Base-by-base conservation (phyloP, 1,140 invertebrate species). In the Caenorhabditis briggsae region DNA sequence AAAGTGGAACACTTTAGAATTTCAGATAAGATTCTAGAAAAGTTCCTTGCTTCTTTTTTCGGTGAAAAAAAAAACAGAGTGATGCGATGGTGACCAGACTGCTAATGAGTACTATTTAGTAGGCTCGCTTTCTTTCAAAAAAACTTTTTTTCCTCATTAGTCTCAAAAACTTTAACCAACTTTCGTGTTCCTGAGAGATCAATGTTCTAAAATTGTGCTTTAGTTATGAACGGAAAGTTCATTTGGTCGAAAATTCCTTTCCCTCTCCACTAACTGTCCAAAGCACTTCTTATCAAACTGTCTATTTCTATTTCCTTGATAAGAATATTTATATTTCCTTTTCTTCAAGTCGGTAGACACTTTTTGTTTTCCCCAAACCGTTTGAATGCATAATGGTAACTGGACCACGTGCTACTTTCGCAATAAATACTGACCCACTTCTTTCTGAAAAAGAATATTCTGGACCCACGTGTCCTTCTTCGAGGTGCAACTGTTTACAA, bases 391-490 rank as follows among this genome's bases (percentile, higher is more conserved):
- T 70, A 70, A 70, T 78, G 70, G 8, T 12, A 14, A 78, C 12
- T 78, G 43, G 33, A 78, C 70, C 70, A 50, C 70, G 70, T 78
- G 70, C 33, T 46, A 11, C n/a, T 78, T 78, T 78, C 70, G 70
- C 46, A 78, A 78, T 70, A 70, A 70, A 70, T 6, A 70, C 33
- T 55, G 58, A 59, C 58, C 58, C 16, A 14, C 20, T 59, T 8
- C 56, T 59, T 59, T 59, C n/a, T 20, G 56, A 18, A 59, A 41
- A 6, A 65, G 61, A 20, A 59, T 20, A 20, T 59, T 20, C 56
- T 59, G 20, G 56, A 59, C n/a, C n/a, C 56, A 14, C 16, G 8
- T 14, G 20, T 20, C 56, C 16, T 59, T 59, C 33, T 33, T 33
- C 33, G 33, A 33, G 33, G 33, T 33, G 33, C 33, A 33, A 33